These are phyloP conservation scores for Lochmaea capreae DNA, from an alignment of 2,888 invertebrate species.

Conservation along the genomic window DNA sequence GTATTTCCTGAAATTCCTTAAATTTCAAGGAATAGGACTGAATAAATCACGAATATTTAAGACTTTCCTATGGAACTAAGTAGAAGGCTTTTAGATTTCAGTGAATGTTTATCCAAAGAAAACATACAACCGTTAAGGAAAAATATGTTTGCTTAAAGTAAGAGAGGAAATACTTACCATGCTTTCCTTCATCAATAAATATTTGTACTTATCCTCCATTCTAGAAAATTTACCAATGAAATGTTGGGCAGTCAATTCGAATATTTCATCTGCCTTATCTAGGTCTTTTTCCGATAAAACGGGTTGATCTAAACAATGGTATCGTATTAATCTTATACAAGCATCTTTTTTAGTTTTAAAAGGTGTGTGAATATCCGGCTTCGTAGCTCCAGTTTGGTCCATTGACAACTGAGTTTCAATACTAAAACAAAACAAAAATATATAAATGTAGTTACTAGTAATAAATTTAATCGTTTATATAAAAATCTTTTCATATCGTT, in stretches of 20 bases:
- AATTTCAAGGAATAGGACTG: too few species aligned
- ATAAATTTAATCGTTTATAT: too few species aligned
- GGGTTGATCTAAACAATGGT: constrained; percentile 80
- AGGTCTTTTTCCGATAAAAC: constrained; percentile 73
- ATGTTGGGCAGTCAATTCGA: constrained; percentile 75
- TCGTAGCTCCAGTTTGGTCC: constrained; percentile 79
- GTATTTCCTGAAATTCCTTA: too few species aligned
- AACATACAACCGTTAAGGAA: too few species aligned
- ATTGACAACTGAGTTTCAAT: constrained; percentile 80
- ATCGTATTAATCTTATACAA: constrained; percentile 79
- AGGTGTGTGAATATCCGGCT: constrained; percentile 79
- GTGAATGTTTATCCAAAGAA: too few species aligned
- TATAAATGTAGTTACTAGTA: too few species aligned
- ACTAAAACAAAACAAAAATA: constrained; percentile 62
- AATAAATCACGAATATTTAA: too few species aligned
- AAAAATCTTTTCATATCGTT: too few species aligned
- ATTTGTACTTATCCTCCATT: constrained; percentile 80
- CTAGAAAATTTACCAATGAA: constrained; percentile 77
- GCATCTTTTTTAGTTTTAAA: constrained; percentile 80
- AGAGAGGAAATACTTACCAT: constrained; percentile 70
- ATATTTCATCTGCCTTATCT: constrained; percentile 77
- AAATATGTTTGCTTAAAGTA: background rate
- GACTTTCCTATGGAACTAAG: too few species aligned
- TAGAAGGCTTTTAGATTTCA: too few species aligned
- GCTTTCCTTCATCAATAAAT: constrained; percentile 80